Evolutionary conservation across 2,113 vertebrate species (phyloP), one percentile per base, ranked within the genome.

Genomic region (Gymnobelideus leadbeateri): DNA sequence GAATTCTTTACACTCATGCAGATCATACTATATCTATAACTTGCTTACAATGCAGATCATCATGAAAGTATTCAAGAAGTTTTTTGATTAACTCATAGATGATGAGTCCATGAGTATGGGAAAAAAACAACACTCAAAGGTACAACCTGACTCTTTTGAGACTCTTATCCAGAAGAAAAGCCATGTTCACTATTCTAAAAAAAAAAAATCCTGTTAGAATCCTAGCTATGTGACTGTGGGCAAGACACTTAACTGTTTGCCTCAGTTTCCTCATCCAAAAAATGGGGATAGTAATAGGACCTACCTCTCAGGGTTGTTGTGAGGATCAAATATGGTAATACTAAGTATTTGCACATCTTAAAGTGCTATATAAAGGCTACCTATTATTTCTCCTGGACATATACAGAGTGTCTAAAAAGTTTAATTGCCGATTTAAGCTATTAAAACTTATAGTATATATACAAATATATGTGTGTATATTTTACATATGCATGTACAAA

Each of bases 41-140:
- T 21, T n/a, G 5, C 16, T 77, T 84, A 43, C 19, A 21, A 43
- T 84, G 68, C 37, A 84, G 68, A 8, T 51, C 0, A 28, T 51
- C 49, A 92, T 51, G 68, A 77, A 92, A 90, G 37, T 92, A 43
- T 91, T 93, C 16, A 57, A 51, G 25, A 92, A 94, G 53, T 46
- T 91, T 92, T 91, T 91, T 68, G 46, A 50, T 24, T 89, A 37
- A 89, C 91, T 91, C 31, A n/a, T 12, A 10, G 0, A 43, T 16
- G 37, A 68, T 14, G 2, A 2, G 23, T 89, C 90, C 24, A 91
- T 89, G 93, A 89, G 2, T 61, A 31, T 28, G 26, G 55, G 31
- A 8, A 49, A 49, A 46, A 55, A 52, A n/a, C 12, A 57, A 51
- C 26, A 3, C 31, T 52, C 92, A 23, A 14, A 14, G 10, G 93